Conservation (phyloP, 2,888 invertebrate species). For the Ichneumoninae sp. region DNA sequence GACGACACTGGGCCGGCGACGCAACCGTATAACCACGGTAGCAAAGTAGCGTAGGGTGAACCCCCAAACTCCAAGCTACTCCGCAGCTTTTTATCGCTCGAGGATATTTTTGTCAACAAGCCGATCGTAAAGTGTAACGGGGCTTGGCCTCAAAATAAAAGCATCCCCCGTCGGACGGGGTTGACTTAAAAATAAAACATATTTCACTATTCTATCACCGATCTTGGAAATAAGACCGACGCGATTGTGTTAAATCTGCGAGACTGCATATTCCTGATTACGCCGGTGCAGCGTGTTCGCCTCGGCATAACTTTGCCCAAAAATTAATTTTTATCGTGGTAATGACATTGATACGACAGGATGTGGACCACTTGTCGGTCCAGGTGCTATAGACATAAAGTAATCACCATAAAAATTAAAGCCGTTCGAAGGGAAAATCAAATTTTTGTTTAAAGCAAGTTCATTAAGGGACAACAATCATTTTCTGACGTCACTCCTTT, state of each 20-base stretch:
- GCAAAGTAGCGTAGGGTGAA: slow-evolving; percentile 11
- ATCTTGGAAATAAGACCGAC: not conserved
- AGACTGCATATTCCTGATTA: not conserved
- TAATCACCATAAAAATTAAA: not conserved
- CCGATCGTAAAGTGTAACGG: slow-evolving; percentile 61
- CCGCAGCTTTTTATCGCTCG: slow-evolving; percentile 56
- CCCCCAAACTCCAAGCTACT: not conserved
- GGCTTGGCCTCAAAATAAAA: slow-evolving; percentile 1
- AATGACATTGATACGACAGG: no score
- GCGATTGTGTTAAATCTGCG: not conserved
- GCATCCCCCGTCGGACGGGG: slow-evolving; percentile 2
- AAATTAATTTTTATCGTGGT: no score
- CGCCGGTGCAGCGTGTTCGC: not conserved
- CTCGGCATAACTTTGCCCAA: no score
- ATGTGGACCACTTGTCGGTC: not conserved
- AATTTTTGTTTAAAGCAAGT: no score
- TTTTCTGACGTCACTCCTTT: no score
- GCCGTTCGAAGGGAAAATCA: not conserved
- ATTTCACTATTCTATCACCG: not conserved
- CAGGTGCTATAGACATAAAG: not conserved
- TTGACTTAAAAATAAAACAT: not conserved
- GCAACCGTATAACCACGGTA: slow-evolving; percentile 6
- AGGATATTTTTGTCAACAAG: slow-evolving; percentile 69
- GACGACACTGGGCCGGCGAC: not conserved
- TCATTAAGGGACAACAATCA: no score